Evolutionary conservation across 2,888 invertebrate species (phyloP), one percentile per base, ranked within the genome.

Genomic region (Megaustenia siamemsis): DNA sequence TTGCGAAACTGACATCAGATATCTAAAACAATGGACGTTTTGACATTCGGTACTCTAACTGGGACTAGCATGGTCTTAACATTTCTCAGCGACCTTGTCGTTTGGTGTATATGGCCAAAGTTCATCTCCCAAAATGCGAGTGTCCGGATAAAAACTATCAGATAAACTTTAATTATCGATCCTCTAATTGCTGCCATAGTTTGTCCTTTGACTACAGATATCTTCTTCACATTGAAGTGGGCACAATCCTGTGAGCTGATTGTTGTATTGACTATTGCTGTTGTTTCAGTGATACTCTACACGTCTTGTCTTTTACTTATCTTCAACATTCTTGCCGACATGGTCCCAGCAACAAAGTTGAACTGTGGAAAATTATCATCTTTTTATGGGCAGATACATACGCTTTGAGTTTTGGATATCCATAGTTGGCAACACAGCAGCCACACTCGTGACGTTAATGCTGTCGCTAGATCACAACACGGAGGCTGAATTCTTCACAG

Each of bases 141-240:
- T 38, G 28, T 38, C 35, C 32, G 12, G 12, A 63, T 28, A n/a
- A n/a, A 68, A 15, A 43, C 28, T 3, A 15, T 45, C 35, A 43
- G 10, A 21, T 79, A 66, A 4, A 45, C 28, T 5, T 12, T 63
- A 2, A 40, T 79, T 24, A 45, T 79, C 3, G 79, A 79, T 40
- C 79, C 79, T 21, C 45, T 79, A 5, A 68, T 79, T 24, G 53
- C 79, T 15, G 45, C 79, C 79, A 45, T 79, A 3, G 45, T 45
- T 10, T 79, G 68, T 32, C 79, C 79, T 32, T 24, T 79, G 79
- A n/a, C 79, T 10, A 24, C 79, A 8, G 79, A 79, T 35, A n/a
- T 79, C n/a, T 79, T 63, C 68, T 79, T 60, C 28, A 66, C 68
- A 15, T 18, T 66, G 6, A 10, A 40, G 5, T 63, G 40, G 79